These are phyloP conservation scores for Pedionomus torquatus DNA, from an alignment of 2,113 vertebrate genomes.

Conservation along the genomic window DNA sequence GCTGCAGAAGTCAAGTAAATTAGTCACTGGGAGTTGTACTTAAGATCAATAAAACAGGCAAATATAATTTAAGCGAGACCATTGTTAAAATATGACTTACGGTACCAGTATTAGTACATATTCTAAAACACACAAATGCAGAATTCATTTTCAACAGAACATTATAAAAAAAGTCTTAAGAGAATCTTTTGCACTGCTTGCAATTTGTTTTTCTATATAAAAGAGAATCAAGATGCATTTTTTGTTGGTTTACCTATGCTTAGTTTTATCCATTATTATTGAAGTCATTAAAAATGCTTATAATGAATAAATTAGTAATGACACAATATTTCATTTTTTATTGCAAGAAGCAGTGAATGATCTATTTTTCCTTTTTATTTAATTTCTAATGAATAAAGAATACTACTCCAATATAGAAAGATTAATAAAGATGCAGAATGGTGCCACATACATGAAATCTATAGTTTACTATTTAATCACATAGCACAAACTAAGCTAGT, in stretches of 20 bases:
- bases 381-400: neutral
- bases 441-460: neutral
- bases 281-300: neutral
- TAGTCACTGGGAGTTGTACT: neutral
- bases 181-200: neutral
- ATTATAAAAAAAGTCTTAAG: neutral
- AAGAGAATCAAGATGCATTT: neutral
- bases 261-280: neutral
- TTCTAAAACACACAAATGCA: neutral
- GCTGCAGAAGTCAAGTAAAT: neutral
- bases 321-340: neutral
- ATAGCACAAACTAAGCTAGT: neutral
- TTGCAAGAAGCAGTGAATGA: neutral
- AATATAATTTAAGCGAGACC: neutral
- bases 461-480: neutral
- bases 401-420: neutral
- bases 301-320: neutral
- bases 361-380: neutral
- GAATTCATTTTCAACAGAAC: neutral
- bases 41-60: neutral
- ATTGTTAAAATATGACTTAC: neutral
- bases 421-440: neutral
- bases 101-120: accelerated
- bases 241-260: neutral
- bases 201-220: neutral